Evolutionary conservation across 2,888 invertebrate species (phyloP), one percentile per base, ranked within the genome.

Genomic region (Sussaba pulchella): DNA sequence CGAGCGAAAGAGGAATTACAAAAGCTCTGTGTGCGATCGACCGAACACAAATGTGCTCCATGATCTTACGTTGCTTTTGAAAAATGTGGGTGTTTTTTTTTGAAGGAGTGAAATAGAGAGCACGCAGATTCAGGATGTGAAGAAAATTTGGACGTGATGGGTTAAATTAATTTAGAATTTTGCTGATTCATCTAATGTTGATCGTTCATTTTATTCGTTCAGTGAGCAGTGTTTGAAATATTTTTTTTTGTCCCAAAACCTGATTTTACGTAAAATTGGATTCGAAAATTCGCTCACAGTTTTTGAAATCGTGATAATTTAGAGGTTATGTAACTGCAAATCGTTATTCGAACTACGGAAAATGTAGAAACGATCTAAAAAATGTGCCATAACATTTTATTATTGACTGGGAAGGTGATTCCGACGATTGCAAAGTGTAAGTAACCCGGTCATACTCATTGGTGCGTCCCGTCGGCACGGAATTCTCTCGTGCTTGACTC

Each of bases 361-460:
- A 43, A n/a, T n/a, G n/a, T n/a, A 6, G 2, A 43, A 1, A n/a
- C n/a, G 21, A 9, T 31, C 4, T 54, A n/a, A 31, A n/a, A 31
- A 14, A 31, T 14, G 31, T 17, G 57, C 31, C 2, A 57, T 57
- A 31, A 14, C 31, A 14, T 57, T 57, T 57, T 14, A 36, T 36
- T 59, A 45, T 52, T 26, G 52, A 43, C 66, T 67, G 24, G 52
- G 67, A 63, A 67, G 78, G 50, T 63, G 67, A 61, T 72, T 61
- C 26, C 21, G 71, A 80, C 67, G 39, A 75, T 74, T 57, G 57
- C 31, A 64, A 75, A 66, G 57, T 70, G 26, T 69, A 69, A 70
- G 52, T 52, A 67, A 59, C 19, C 61, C 14, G 39, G 61, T 54
- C 76, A 71, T 71, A 67, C 67, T 45, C 66, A 61, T 64, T 41